Conservation (phyloP, 1,140 invertebrate species). For the Acromyrmex heyeri region DNA sequence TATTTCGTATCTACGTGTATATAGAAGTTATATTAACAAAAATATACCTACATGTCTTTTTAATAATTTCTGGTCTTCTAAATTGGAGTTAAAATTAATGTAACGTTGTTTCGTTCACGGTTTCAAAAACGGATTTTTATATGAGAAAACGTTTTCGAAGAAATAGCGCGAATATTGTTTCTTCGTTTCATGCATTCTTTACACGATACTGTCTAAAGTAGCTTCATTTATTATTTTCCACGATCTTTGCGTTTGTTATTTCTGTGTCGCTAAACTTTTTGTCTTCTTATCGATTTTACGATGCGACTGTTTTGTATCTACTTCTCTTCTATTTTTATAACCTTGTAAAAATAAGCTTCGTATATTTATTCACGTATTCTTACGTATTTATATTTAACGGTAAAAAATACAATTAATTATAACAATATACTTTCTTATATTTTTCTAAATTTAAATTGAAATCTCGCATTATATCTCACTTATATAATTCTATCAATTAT, state of each 20-base stretch:
- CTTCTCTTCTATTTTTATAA: conserved; percentile 1
- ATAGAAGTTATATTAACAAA: conserved; percentile 5
- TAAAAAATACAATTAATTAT: neutral
- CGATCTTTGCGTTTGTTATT: conserved; percentile 31
- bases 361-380: neutral
- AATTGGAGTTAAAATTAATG: conserved; percentile 23
- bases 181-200: conserved; percentile 18
- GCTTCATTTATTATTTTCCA: conserved; percentile 47
- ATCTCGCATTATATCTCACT: neutral
- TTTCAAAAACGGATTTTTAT: neutral
- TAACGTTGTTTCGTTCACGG: neutral
- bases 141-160: neutral
- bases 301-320: neutral
- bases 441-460: neutral
- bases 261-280: conserved; percentile 13
- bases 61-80: neutral
- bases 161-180: neutral
- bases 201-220: conserved; percentile 5
- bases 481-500: neutral
- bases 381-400: neutral
- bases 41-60: neutral
- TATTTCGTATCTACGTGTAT: neutral
- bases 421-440: neutral
- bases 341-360: conserved; percentile 32
- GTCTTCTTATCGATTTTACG: conserved; percentile 20